Evolutionary conservation across 2,888 invertebrate species (phyloP).

Genomic region (Machimus rusticus): DNA sequence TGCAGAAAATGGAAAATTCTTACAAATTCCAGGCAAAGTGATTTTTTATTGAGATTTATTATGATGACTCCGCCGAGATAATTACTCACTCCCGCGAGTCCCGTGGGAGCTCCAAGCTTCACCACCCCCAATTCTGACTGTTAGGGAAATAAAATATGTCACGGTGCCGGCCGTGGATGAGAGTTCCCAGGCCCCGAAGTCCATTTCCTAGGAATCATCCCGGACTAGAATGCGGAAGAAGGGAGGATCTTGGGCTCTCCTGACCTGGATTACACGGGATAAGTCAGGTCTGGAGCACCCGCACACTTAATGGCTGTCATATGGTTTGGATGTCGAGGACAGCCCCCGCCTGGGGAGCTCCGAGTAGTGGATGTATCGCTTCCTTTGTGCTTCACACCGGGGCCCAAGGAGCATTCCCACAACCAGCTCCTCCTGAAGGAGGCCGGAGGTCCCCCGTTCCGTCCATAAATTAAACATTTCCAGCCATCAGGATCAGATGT

Average conservation of each 20-base stretch:
- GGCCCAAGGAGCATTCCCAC: background rate
- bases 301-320: conserved; percentile 10
- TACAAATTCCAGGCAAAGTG: conserved; percentile 42
- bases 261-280: background rate
- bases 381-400: conserved; percentile 1
- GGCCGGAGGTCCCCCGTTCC: background rate
- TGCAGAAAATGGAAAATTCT: conserved; percentile 39
- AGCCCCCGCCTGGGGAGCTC: background rate
- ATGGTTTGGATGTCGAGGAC: background rate
- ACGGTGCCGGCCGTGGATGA: background rate
- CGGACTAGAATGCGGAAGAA: background rate
- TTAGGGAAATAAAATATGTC: conserved; percentile 17
- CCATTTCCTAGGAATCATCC: background rate
- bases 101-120: background rate
- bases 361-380: background rate
- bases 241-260: background rate
- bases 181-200: background rate
- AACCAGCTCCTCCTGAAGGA: background rate
- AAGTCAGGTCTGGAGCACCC: background rate
- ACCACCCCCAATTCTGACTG: no score
- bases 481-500: conserved; percentile 35
- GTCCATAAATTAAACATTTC: conserved; percentile 36
- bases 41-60: conserved; percentile 47
- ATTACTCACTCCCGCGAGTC: conserved; percentile 16
- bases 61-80: conserved; percentile 46